phyloP scores from a whole-genome alignment of 2,888 invertebrate species.

The Cyaniris semiargus region DNA sequence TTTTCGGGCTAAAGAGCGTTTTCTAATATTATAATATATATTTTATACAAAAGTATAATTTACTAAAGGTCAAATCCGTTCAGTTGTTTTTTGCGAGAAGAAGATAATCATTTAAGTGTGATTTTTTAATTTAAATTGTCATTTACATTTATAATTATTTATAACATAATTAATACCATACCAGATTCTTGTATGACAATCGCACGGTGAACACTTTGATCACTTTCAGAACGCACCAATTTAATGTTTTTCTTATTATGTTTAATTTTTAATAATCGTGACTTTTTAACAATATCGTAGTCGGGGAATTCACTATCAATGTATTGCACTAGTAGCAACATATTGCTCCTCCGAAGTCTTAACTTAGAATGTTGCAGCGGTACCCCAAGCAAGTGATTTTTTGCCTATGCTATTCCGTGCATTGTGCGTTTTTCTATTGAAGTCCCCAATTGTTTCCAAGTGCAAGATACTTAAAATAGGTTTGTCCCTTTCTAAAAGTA shows the following conservation, averaged over 20 bases:
- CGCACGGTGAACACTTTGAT: conserved; percentile 25
- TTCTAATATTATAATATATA: too few species aligned
- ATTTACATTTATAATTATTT: too few species aligned
- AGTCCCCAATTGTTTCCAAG: neutral
- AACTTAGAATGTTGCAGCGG: neutral
- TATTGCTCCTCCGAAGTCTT: neutral
- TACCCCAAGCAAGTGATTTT: neutral
- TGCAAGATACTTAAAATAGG: neutral
- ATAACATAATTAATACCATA: neutral
- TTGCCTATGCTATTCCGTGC: neutral
- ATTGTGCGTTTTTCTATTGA: conserved; percentile 9
- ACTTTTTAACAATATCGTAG: conserved; percentile 29
- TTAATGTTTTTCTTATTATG: conserved; percentile 12
- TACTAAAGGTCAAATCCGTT: too few species aligned
- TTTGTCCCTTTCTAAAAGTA: conserved; percentile 1
- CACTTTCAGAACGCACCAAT: conserved; percentile 22
- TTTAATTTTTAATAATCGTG: conserved; percentile 20
- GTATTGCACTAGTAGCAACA: conserved; percentile 20
- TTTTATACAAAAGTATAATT: too few species aligned
- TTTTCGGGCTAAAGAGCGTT: too few species aligned
- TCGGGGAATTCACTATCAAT: conserved; percentile 29
- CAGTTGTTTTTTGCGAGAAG: too few species aligned
- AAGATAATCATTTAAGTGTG: too few species aligned
- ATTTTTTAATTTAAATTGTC: too few species aligned
- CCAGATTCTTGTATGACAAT: conserved; percentile 30